Evolutionary conservation across 92 coral and sea anemone species (phyloP), one percentile per base, ranked within the genome.

Genomic region (Zoanthus sansibaricus): DNA sequence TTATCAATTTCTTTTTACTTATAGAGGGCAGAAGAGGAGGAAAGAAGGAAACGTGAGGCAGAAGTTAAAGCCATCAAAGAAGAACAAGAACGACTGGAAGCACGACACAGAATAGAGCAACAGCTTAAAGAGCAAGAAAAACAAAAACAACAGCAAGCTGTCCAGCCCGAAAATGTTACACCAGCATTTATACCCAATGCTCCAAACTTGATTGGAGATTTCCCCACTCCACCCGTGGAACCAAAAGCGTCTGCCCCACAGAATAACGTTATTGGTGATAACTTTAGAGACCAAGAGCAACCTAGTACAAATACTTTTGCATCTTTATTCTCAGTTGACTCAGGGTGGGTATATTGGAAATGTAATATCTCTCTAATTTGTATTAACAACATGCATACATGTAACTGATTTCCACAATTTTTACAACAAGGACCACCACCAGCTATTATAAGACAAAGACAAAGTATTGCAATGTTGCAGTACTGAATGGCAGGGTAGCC

Each of bases 1-100:
- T 37, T 37, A 37, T 37, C 42, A 37, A 37, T 37, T 8, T 51
- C 18, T 31, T 21, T 25, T 25, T 25, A 5, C 16, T 80, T 69
- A 21, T 58, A 90, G 89, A 89, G 79, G 77, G 94, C 91, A 49
- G 96, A 93, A 82, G 93, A 89, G 74, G 97, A 96, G 86, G 88
- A 59, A 15, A 83, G 79, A 56, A 86, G 78, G 21, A 75, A 77
- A 21, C 72, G 77, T 31, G 92, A 89, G 72, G 82, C 82, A 14
- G 82, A 89, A 70, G 44, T 21, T 1, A 87, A 72, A 32, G 72
- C 71, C 44, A 70, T 83, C 25, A 80, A 52, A 80, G 88, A 91
- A 59, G 93, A 97, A 67, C 91, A 89, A 37, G 95, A 96, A 82
- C 91, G 88, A 73, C 73, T 37, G 16, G 86, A 86, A 74, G 91